A percentile compares a stretch with the other conserved stretches of the same genome.
Evolutionary conservation across 1,140 invertebrate genomes (phyloP).

Genomic region (Diploscapter pachys): DNA sequence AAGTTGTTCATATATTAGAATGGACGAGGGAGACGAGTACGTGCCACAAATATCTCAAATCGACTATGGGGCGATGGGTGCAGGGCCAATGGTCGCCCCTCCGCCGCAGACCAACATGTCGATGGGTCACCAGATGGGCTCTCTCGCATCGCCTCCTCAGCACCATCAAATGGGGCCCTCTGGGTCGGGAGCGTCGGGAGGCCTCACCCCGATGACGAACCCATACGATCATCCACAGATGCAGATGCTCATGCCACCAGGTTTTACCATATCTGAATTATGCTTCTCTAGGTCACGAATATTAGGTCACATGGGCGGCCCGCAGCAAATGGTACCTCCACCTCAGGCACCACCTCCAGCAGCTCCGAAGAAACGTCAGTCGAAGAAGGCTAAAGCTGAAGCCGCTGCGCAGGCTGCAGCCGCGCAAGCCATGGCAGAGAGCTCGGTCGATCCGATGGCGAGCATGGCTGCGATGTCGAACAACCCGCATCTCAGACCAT

Average conservation of each 20-base stretch:
- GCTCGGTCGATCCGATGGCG: constrained; percentile 25
- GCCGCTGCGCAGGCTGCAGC: constrained; percentile 13
- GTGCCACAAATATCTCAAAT: constrained; percentile 28
- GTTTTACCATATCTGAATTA: neutral
- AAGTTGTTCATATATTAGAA: neutral
- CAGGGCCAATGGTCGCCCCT: constrained; percentile 9
- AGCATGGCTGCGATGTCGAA: constrained; percentile 32
- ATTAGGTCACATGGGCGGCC: neutral
- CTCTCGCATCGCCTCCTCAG: constrained; percentile 5
- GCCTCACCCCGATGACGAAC: constrained; percentile 23
- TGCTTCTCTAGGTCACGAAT: neutral
- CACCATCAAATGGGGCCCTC: neutral
- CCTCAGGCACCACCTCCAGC: constrained; percentile 4
- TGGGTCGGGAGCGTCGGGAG: neutral
- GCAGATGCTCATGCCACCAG: constrained; percentile 23
- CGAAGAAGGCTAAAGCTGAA: constrained; percentile 16
- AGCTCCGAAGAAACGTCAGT: constrained; percentile 16
- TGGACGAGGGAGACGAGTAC: constrained; percentile 31
- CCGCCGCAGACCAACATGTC: neutral
- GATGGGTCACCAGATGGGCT: constrained; percentile 1
- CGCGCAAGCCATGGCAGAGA: neutral
- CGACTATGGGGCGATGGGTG: constrained; percentile 9
- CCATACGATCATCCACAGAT: constrained; percentile 24
- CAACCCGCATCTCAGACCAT: constrained; percentile 25
- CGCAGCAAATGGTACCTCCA: constrained; percentile 16